phyloP scores from a whole-genome alignment of 2,113 vertebrate species.

The Athene noctua region DNA sequence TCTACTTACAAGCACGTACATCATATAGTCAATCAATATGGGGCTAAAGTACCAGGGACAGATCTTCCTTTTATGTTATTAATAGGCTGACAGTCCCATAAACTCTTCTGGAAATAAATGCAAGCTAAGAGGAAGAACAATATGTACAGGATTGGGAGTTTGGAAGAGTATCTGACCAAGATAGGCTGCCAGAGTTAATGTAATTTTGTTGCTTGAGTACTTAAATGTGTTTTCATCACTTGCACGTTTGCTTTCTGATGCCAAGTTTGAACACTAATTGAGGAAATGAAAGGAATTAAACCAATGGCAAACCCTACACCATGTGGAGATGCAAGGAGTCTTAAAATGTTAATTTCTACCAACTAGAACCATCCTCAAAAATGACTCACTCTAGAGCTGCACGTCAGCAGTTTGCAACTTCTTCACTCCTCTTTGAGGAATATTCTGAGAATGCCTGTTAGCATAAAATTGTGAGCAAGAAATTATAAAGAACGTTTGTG shows the following conservation, averaged over 20 bases:
- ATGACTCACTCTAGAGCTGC: not conserved
- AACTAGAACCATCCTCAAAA: not conserved
- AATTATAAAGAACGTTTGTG: not conserved
- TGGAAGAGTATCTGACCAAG: not conserved
- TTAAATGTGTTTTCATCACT: not conserved
- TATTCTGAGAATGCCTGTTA: not conserved
- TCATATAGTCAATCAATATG: rapidly evolving
- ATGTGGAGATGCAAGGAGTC: not conserved
- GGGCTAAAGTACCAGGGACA: not conserved
- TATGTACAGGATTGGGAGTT: not conserved
- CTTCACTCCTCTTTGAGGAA: not conserved
- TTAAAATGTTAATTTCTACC: not conserved
- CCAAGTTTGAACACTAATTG: not conserved
- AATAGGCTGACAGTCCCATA: not conserved
- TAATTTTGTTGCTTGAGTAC: slow-evolving; percentile 1
- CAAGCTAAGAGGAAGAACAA: not conserved
- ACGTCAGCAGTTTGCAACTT: not conserved
- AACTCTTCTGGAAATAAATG: not conserved
- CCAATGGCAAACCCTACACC: slow-evolving; percentile 10
- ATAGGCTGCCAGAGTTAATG: slow-evolving; percentile 2
- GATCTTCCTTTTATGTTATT: not conserved
- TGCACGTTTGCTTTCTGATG: not conserved
- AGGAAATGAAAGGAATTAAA: slow-evolving; percentile 39
- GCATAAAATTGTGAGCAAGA: not conserved
- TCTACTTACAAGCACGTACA: not conserved